Evolutionary conservation across 1,140 invertebrate species (phyloP), one percentile per base, ranked within the genome.

Genomic region (Trachymyrmex cornetzi): DNA sequence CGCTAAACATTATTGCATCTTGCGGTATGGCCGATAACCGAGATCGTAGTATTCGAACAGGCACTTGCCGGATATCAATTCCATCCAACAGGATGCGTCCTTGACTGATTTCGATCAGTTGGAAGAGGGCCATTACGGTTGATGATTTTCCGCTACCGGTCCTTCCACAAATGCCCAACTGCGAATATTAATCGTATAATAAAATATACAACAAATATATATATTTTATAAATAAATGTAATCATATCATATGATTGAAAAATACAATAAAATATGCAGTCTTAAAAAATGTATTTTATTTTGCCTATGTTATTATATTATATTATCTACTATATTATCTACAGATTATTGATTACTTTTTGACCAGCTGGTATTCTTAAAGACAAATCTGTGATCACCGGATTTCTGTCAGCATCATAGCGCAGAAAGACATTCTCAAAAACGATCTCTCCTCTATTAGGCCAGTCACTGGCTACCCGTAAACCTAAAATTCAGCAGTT

Each of bases 111-210:
- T 96, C 95, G 1, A 97, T 95, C 69, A 98, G 96, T 38, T 97
- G 96, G 67, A 97, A 97, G 11, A 98, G 95, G 3, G 97, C 96
- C 94, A 98, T 95, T 4, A 97, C 96, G 38, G 98, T 93, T 0
- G 97, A 97, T 11, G 97, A 98, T 93, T 98, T 98, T 2, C 98
- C 98, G 93, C 97, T 97, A 61, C 97, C 98, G 50, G 97, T 98
- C 61, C 97, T 95, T 4, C 98, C 98, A 93, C 97, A 98, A 90
- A 98, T 97, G 22, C 97, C 97, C 71, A 98, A 96, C 97, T 98
- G 85, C 44, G 74, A 77, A 64, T 63, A 80, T 30, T 55, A 87
- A 63, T 86, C 22, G 0, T n/a, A 7, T 16, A 7, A 44, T 24
- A 50, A 69, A 48, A 50, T 69, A 9, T 16, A n/a, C 22, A 59